These are phyloP conservation scores for Lycopodina hypogea DNA, from an alignment of 37 sponge, comb jelly and placozoan species.

Conservation along the genomic window DNA sequence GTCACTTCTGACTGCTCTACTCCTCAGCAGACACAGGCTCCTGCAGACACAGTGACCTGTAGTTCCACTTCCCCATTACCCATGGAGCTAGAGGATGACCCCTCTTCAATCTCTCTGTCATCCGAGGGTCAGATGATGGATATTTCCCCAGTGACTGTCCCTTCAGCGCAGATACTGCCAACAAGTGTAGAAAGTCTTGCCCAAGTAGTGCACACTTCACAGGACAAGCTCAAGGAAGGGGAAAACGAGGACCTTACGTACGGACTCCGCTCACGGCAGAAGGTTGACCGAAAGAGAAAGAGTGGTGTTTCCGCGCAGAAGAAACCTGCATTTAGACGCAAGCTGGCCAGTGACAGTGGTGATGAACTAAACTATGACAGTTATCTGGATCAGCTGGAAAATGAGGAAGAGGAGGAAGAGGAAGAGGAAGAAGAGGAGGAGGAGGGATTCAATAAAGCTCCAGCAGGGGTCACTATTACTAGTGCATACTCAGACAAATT, in stretches of 20 bases:
- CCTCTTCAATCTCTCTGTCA: no score
- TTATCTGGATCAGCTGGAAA: constrained; percentile 56
- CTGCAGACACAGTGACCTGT: no score
- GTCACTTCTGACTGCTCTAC: background rate
- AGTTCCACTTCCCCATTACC: background rate
- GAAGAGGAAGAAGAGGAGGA: background rate
- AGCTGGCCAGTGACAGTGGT: constrained; percentile 9
- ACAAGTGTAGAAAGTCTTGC: no score
- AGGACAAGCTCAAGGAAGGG: no score
- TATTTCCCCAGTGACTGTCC: no score
- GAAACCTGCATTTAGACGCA: background rate
- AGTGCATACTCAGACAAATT: constrained; percentile 55
- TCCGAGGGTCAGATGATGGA: no score
- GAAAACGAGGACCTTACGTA: background rate
- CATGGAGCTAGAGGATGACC: no score
- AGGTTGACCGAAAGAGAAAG: background rate
- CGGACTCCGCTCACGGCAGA: background rate
- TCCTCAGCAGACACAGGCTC: no score
- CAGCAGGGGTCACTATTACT: background rate
- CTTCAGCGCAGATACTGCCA: no score
- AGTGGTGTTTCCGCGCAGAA: background rate
- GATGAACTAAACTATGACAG: constrained; percentile 47
- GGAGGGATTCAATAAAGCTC: background rate
- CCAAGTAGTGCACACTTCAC: no score
- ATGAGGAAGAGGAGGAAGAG: constrained; percentile 48